Percentiles rank a stretch among this genome's conserved stretches.
Evolutionary conservation across 2,888 invertebrate species (phyloP).

Genomic region (Clostera curtula): DNA sequence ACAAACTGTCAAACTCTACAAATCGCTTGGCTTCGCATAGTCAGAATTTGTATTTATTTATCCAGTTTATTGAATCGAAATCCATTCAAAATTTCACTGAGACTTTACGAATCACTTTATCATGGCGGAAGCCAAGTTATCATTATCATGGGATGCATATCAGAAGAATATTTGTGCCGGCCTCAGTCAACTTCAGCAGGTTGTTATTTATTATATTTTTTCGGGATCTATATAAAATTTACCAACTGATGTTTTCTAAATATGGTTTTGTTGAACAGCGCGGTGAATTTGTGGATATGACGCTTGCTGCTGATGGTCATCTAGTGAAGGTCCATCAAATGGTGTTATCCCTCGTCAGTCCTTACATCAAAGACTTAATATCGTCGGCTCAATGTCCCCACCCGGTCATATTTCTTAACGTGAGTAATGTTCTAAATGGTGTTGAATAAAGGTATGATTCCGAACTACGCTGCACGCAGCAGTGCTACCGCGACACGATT

Average conservation of each 20-base stretch:
- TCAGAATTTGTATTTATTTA: no score
- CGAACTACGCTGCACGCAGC: no score
- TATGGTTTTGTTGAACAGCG: slow-evolving; percentile 31
- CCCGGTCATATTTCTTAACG: slow-evolving; percentile 64
- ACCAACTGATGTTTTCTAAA: background rate
- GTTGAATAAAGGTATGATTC: no score
- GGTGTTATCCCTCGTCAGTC: slow-evolving; percentile 58
- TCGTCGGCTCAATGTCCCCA: slow-evolving; percentile 50
- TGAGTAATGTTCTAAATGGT: slow-evolving; percentile 35
- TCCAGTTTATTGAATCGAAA: no score
- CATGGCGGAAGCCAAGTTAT: slow-evolving; percentile 35
- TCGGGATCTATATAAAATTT: background rate
- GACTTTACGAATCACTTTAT: no score
- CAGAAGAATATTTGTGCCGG: slow-evolving; percentile 48
- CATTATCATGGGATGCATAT: slow-evolving; percentile 47
- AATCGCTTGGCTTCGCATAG: no score
- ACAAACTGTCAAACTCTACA: no score
- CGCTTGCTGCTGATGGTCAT: slow-evolving; percentile 62
- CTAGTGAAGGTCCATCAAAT: slow-evolving; percentile 63
- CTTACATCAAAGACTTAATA: slow-evolving; percentile 58
- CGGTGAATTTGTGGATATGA: slow-evolving; percentile 68
- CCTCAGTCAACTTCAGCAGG: slow-evolving; percentile 52
- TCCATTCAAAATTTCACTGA: no score
- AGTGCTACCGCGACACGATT: no score
- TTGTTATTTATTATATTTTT: slow-evolving; percentile 13